Evolutionary conservation across 2,888 invertebrate species (phyloP).

Genomic region (Trissolcus japonicus): DNA sequence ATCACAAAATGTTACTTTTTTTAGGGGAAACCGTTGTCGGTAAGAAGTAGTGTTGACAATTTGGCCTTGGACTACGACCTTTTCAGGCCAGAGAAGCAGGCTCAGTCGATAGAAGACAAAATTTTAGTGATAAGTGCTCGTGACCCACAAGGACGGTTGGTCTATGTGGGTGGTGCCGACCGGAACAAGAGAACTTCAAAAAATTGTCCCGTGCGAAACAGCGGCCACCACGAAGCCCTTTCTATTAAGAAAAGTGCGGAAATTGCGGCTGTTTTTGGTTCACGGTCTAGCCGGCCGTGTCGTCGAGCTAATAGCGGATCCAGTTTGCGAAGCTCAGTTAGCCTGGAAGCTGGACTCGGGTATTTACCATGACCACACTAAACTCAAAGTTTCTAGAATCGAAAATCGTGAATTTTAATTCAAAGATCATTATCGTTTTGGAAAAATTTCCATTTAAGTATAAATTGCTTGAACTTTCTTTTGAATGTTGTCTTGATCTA

Average conservation of each 20-base stretch:
- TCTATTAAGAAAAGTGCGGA: conserved; percentile 93
- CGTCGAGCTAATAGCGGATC: conserved; percentile 70
- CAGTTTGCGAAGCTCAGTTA: conserved; percentile 71
- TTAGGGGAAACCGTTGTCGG: conserved; percentile 67
- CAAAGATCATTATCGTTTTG: too few species aligned
- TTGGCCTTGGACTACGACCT: conserved; percentile 87
- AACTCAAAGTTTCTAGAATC: not conserved
- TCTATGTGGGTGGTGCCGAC: conserved; percentile 75
- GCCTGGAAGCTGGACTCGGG: conserved; percentile 73
- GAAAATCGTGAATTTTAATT: not conserved
- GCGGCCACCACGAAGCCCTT: conserved; percentile 80
- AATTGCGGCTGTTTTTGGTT: conserved; percentile 90
- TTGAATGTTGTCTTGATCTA: too few species aligned
- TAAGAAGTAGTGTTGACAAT: conserved; percentile 79
- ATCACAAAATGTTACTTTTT: too few species aligned
- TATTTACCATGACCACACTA: conserved; percentile 68
- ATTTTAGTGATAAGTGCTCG: conserved; percentile 77
- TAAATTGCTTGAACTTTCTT: too few species aligned
- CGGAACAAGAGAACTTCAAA: conserved; percentile 64
- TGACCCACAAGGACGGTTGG: conserved; percentile 76
- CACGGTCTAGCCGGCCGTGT: conserved; percentile 77
- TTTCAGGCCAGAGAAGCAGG: conserved; percentile 76
- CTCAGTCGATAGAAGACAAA: conserved; percentile 71
- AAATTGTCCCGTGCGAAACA: conserved; percentile 60
- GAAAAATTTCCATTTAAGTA: too few species aligned